Base-by-base conservation (phyloP, 2,113 vertebrate genomes). In the Anolis sagrei region DNA sequence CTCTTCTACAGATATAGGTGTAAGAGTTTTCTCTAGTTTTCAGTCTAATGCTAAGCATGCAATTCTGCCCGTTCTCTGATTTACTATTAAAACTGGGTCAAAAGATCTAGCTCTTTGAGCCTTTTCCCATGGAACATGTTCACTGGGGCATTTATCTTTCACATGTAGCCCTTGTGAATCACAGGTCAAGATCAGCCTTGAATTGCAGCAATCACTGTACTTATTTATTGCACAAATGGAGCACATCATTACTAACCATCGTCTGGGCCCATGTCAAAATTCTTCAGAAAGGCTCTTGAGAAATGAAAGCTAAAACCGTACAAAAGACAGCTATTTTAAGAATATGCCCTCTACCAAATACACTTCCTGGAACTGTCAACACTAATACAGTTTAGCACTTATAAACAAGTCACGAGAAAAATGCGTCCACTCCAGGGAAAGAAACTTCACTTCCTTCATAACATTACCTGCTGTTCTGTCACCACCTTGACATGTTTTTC, bases 321-420 rank as follows among this genome's bases (percentile, higher is more conserved):
- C 39, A 51, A 72, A 32, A 19, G 39, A 76, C 49, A 32, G 75
- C 16, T 11, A 21, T 77, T 77, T 54, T 34, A 77, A 32, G 75
- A 77, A 32, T 21, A 11, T 0, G 0, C 3, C 73, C 72, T 85
- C 84, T 74, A 82, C 73, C 89, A 72, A 44, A 13, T 0, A 9
- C 5, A 39, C 62, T 88, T 44, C 66, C 0, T 0, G 69, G 32
- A 82, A 58, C 79, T 81, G 84, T 74, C 36, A 2, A 8, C 73
- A 66, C 51, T 85, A 81, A 90, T 16, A 58, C 62, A 69, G 39
- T 69, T 0, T 69, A 66, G 66, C 27, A 36, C 32, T 19, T 34
- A 44, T 21, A 76, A 61, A 10, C n/a, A 44, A 85, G 64, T 68
- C 61, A 83, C 74, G 87, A 76, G 19, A 75, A 61, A 73, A 89